phyloP scores from a whole-genome alignment of 1,140 invertebrate species.

The Lineus longissimus region DNA sequence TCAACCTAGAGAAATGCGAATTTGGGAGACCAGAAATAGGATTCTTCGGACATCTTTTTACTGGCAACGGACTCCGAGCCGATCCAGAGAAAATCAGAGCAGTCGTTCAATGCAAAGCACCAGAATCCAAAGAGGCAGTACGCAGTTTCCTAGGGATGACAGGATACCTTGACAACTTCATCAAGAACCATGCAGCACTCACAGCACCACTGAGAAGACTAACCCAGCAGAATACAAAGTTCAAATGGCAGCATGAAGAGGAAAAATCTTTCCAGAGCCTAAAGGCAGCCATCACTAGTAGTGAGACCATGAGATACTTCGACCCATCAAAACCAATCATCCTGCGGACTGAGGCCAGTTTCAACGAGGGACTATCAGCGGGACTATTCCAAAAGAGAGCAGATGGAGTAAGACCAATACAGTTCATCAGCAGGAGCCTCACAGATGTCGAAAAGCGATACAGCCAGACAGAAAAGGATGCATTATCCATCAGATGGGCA shows the following conservation, averaged over 20 bases:
- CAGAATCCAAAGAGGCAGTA: constrained; percentile 23
- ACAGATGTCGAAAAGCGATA: constrained; percentile 43
- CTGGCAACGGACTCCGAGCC: constrained; percentile 23
- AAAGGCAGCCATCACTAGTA: constrained; percentile 21
- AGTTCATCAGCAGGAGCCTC: constrained; percentile 48
- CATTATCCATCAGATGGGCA: constrained; percentile 29
- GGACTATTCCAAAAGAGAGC: constrained; percentile 37
- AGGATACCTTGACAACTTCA: constrained; percentile 31
- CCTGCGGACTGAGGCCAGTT: constrained; percentile 53
- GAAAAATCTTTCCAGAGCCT: constrained; percentile 24
- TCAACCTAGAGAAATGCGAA: constrained; percentile 28
- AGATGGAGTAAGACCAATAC: constrained; percentile 30
- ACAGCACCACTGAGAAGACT: constrained; percentile 25
- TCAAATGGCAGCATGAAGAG: constrained; percentile 21
- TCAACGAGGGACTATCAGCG: constrained; percentile 48
- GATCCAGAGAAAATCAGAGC: constrained; percentile 25
- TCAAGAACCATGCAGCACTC: constrained; percentile 26
- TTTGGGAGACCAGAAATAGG: constrained; percentile 20
- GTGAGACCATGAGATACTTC: constrained; percentile 19
- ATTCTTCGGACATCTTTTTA: constrained; percentile 27
- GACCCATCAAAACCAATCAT: constrained; percentile 28
- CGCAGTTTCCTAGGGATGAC: constrained; percentile 27
- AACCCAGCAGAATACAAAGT: constrained; percentile 20
- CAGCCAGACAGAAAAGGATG: constrained; percentile 53
- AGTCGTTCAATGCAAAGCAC: constrained; percentile 21